Conservation (phyloP, 2,113 vertebrate species). For the Sylvietta virens region DNA sequence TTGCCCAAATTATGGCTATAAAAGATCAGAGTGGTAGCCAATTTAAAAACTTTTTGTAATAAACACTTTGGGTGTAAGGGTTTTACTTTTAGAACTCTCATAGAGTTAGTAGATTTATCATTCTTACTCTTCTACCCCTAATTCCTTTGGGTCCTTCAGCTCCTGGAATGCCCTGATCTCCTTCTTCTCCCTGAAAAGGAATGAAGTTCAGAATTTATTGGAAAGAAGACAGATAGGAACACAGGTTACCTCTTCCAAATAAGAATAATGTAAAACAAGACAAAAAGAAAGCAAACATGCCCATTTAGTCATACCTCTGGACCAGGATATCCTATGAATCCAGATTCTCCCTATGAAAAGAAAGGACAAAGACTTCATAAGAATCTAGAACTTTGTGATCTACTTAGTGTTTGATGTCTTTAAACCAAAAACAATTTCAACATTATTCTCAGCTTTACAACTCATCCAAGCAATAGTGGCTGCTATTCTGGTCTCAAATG, state of each 20-base stretch:
- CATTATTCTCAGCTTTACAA: background rate
- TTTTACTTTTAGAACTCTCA: background rate
- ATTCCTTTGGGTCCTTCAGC: conserved; percentile 77
- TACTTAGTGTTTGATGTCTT: background rate
- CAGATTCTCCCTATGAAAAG: conserved; percentile 74
- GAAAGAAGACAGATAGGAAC: background rate
- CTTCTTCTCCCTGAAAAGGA: conserved; percentile 79
- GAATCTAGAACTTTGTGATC: background rate
- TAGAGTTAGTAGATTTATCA: background rate
- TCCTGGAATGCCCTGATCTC: conserved; percentile 71
- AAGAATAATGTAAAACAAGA: background rate
- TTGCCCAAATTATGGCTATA: background rate
- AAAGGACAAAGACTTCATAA: background rate
- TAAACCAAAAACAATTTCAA: background rate
- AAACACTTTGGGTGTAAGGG: background rate
- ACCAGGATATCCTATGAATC: conserved; percentile 82
- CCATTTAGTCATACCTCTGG: conserved; percentile 64
- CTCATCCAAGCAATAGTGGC: background rate
- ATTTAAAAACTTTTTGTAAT: background rate
- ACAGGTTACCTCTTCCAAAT: background rate
- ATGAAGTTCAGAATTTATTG: background rate
- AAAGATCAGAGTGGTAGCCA: background rate
- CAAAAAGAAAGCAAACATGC: background rate
- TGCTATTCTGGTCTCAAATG: background rate
- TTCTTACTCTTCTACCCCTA: conserved; percentile 79